Evolutionary conservation across 2,888 invertebrate genomes (phyloP), one percentile per base, ranked within the genome.

Genomic region (Ecdyonurus torrentis): DNA sequence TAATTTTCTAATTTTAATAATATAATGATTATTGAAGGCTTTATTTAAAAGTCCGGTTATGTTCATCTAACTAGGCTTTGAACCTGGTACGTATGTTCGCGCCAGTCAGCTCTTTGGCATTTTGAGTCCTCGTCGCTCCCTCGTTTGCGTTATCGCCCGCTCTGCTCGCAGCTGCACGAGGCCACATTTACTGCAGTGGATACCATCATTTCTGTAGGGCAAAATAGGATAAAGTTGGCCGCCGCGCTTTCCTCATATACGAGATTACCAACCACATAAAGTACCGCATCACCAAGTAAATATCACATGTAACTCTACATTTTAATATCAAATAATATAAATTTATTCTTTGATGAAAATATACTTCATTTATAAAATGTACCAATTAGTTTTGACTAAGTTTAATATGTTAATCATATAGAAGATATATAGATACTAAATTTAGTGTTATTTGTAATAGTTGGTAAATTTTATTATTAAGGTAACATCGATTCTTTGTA

Each of bases 61-160:
- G 15, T 37, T 37, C 7, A 37, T 10, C 37, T 37, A 37, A 37
- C 37, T 55, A 22, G 55, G 55, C 55, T 55, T 55, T 55, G n/a
- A 55, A 55, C 55, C n/a, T 55, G 55, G 55, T 20, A 55, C 55
- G 22, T 55, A 22, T 5, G 20, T 55, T 55, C 55, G 55, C 55
- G 55, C 55, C 55, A 55, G 55, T 55, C 55, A 55, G 22, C 19
- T 55, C 55, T 55, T 55, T 55, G 55, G 55, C 55, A 55, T 55
- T 55, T 55, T 55, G 19, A n/a, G 19, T 37, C 37, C 7, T 37
- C 37, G 19, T 55, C 55, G 55, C 55, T 55, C 55, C 19, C 55
- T n/a, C 55, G 55, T 55, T 55, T 37, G 37, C 37, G 55, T 55
- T 55, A 55, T 55, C 55, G 55, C 55, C 55, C 37, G 37, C 37